A percentile compares a stretch with the other conserved stretches of the same genome.
Evolutionary conservation across 2,888 invertebrate species (phyloP).

Genomic region (Hoplodrina blanda): DNA sequence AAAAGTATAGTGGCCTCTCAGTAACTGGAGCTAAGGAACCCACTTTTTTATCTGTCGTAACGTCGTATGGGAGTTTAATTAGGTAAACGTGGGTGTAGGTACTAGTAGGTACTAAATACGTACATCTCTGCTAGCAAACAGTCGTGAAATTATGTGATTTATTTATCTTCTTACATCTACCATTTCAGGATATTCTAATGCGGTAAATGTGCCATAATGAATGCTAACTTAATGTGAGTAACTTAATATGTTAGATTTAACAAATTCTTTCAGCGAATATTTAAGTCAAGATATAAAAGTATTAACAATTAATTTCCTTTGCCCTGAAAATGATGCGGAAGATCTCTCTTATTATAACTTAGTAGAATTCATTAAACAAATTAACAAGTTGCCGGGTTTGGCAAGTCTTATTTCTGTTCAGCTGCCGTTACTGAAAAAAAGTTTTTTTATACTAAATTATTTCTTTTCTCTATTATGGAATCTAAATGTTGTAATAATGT

Average conservation of each 20-base stretch:
- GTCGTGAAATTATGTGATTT: no score
- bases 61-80: no score
- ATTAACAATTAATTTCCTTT: constrained; percentile 31
- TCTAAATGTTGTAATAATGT: not conserved
- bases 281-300: constrained; percentile 11
- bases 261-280: not conserved
- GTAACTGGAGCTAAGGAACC: not conserved
- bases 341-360: constrained; percentile 42
- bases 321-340: constrained; percentile 25
- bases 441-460: constrained; percentile 1
- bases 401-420: constrained; percentile 6
- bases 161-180: no score
- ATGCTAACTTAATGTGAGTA: not conserved
- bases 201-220: not conserved
- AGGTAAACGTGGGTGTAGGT: no score
- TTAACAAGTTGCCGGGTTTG: constrained; percentile 27
- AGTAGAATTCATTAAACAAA: constrained; percentile 36
- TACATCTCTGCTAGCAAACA: not conserved
- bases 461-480: no score
- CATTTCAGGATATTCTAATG: not conserved
- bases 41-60: no score
- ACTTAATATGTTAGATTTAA: not conserved
- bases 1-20: not conserved
- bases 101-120: not conserved
- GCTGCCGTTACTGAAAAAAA: constrained; percentile 4